Base-by-base conservation (phyloP, 53 echinoderm and acorn worm genomes). In the Echinarachnius parma region DNA sequence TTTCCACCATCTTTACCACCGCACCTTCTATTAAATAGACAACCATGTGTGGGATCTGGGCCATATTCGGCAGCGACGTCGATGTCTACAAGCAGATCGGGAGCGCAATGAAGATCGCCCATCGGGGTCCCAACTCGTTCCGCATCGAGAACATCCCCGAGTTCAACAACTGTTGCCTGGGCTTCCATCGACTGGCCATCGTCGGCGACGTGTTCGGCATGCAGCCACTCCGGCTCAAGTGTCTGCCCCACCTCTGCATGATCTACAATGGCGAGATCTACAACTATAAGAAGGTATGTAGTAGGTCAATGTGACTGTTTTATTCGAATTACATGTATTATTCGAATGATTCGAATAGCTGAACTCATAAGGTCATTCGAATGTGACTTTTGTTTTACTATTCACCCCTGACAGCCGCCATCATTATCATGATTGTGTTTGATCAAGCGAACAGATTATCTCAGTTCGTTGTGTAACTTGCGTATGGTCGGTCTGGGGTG, bases 11-110 rank as follows among this genome's bases (percentile, higher is more conserved):
- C n/a, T n/a, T n/a, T n/a, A n/a, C n/a, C n/a, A n/a, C n/a, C n/a
- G n/a, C n/a, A n/a, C n/a, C n/a, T n/a, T n/a, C n/a, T n/a, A n/a
- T n/a, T n/a, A n/a, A n/a, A n/a, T n/a, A n/a, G n/a, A n/a, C n/a
- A n/a, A n/a, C n/a, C n/a, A 96, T 96, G 96, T 96, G 96, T 72
- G 96, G 96, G 7, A 96, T 91, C 55, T 96, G 96, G 96, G 96
- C 96, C 1, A 36, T 96, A 24, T 96, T 96, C 55, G 96, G 96
- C 9, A 84, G 86, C 45, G 90, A 95, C 61, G 78, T 78, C 23
- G 83, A 84, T 23, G 84, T 81, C 24, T 63, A 66, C 49, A 76
- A 61, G 32, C 80, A 81, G 47, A 42, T 64, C 21, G 63, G 48
- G 1, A 81, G 93, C 52, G 91, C 98, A 3, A 37, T 83, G 37